Evolutionary conservation across 2,797 vertebrate species (phyloP), one percentile per base, ranked within the genome.

Genomic region (Antrozous pallidus): DNA sequence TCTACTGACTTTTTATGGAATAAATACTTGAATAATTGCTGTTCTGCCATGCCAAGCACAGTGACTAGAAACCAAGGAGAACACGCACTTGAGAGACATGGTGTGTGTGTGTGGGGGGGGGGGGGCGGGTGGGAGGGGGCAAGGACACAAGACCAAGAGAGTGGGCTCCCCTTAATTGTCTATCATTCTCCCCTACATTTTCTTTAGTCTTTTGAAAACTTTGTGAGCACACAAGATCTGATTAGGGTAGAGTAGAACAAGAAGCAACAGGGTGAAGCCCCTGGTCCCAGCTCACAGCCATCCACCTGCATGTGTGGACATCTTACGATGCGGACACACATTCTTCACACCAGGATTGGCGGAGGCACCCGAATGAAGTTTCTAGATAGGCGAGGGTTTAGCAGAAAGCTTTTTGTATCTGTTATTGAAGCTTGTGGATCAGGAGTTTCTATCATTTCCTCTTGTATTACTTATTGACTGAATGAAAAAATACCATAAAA

Each of bases 1-100:
- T 79, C 73, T 61, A 26, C 38, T 91, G 71, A 89, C 65, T 92
- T 91, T 86, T 92, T 18, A 78, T 56, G 84, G 73, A 77, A 85
- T 47, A 85, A 91, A 51, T 33, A 54, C 80, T 91, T 70, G 47
- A 94, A 73, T 31, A 80, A 93, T 49, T 33, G 88, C 67, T 92
- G 24, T 78, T 28, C 49, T 56, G 18, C 40, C 14, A 56, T 36
- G 17, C 51, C 42, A 51, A 54, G 33, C 26, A 45, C 3, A 40
- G 36, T 38, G 70, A 40, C 2, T 10, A 31, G 49, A 26, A 31
- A 38, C 14, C 10, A 22, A 49, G 47, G 16, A 38, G 56, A 71
- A 40, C 31, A 63, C 6, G 18, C 38, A 33, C 36, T 74, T 26
- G 38, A 18, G 38, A 22, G 17, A 58, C 7, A 18, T 16, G 51